Evolutionary conservation across 2,888 invertebrate species (phyloP).

Genomic region (Drosophila stalkeri): DNA sequence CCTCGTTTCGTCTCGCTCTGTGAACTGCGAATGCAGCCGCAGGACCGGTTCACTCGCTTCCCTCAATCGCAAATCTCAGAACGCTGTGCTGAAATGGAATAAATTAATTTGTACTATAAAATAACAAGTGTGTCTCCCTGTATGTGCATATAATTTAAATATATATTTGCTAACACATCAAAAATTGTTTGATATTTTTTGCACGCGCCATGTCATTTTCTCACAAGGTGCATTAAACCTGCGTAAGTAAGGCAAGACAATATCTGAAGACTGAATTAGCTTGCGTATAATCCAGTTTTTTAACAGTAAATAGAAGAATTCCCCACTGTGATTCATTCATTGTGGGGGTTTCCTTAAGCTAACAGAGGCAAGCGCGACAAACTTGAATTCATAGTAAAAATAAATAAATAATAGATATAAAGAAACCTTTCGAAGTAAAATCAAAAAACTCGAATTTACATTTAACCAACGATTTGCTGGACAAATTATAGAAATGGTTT

Average conservation of each 20-base stretch:
- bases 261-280: conserved; percentile 11
- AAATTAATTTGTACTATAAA: conserved; percentile 38
- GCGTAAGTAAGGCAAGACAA: neutral
- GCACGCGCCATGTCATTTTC: conserved; percentile 2
- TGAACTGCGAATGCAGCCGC: conserved; percentile 32
- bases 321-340: conserved; percentile 41
- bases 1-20: conserved; percentile 20
- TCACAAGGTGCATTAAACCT: conserved; percentile 30
- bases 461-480: conserved; percentile 37
- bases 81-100: conserved; percentile 5
- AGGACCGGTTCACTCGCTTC: conserved; percentile 72
- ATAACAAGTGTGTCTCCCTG: neutral
- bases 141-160: conserved; percentile 7
- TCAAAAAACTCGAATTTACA: conserved; percentile 21
- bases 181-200: neutral
- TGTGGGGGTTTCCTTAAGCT: conserved; percentile 39
- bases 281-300: neutral
- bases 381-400: conserved; percentile 1
- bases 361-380: conserved; percentile 2
- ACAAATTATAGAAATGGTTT: neutral
- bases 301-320: conserved; percentile 17
- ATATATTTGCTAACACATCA: conserved; percentile 4
- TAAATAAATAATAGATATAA: neutral
- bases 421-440: neutral
- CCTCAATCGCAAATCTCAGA: conserved; percentile 4